phyloP scores from a whole-genome alignment of 2,113 vertebrate genomes.

The Euleptes europaea region DNA sequence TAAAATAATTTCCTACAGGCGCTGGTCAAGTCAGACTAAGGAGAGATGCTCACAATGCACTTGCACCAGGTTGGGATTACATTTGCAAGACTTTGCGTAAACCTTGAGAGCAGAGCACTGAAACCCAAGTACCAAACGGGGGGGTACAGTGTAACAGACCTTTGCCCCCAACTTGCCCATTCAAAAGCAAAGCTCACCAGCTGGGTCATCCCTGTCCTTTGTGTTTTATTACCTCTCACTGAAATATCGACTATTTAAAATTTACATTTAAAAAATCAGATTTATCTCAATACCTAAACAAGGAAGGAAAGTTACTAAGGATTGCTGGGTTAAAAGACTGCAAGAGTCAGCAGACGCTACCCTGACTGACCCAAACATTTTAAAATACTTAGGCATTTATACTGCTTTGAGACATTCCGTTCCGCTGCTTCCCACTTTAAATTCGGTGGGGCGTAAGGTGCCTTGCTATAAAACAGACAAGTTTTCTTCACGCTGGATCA shows the following conservation, averaged over 20 bases:
- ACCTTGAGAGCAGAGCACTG: not conserved
- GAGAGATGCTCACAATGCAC: not conserved
- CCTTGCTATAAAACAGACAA: not conserved
- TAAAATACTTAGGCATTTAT: not conserved
- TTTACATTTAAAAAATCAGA: not conserved
- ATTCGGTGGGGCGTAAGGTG: not conserved
- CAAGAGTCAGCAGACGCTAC: not conserved
- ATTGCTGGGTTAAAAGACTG: not conserved
- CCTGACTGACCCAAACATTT: not conserved
- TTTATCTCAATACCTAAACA: not conserved
- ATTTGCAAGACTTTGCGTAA: not conserved
- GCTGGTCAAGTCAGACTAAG: not conserved
- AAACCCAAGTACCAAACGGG: too few species aligned
- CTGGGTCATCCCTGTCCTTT: not conserved
- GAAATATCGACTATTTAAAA: not conserved
- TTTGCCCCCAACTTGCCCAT: too few species aligned
- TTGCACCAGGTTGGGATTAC: not conserved
- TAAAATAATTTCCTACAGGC: not conserved
- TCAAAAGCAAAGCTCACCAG: not conserved
- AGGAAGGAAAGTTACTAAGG: not conserved
- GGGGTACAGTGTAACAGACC: not conserved
- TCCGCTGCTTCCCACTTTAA: not conserved
- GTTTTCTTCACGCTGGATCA: not conserved
- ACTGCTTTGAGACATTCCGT: not conserved
- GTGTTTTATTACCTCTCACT: not conserved